Conservation (phyloP, 2,113 vertebrate species). For the Labeo catla region DNA sequence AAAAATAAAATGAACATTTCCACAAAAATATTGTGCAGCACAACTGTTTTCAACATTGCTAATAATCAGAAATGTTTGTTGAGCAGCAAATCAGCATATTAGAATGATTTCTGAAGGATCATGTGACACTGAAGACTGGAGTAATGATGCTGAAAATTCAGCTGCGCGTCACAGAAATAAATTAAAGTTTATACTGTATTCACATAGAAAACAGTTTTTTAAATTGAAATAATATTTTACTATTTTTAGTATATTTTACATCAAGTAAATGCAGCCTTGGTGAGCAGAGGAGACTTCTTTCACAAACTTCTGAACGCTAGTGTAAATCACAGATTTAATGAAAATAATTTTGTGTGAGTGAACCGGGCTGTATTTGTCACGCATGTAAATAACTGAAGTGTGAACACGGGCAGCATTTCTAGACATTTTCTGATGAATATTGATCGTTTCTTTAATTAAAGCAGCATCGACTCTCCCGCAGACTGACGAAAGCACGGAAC, state of each 20-base stretch:
- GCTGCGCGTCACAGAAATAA: background rate
- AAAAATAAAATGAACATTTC: background rate
- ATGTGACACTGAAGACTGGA: conserved; percentile 1
- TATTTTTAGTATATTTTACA: background rate
- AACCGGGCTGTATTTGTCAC: background rate
- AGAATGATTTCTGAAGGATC: background rate
- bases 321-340: background rate
- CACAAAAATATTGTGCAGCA: background rate
- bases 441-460: background rate
- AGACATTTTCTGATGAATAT: no score
- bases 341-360: background rate
- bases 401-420: background rate
- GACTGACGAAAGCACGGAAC: background rate
- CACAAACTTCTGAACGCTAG: no score
- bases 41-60: background rate
- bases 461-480: background rate
- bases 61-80: background rate
- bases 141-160: background rate
- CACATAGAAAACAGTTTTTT: background rate
- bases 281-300: background rate
- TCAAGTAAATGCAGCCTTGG: background rate
- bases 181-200: background rate
- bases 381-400: background rate
- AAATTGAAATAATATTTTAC: background rate
- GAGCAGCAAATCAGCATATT: background rate